Evolutionary conservation across 2,888 invertebrate species (phyloP).

Genomic region (Acleris cristana): DNA sequence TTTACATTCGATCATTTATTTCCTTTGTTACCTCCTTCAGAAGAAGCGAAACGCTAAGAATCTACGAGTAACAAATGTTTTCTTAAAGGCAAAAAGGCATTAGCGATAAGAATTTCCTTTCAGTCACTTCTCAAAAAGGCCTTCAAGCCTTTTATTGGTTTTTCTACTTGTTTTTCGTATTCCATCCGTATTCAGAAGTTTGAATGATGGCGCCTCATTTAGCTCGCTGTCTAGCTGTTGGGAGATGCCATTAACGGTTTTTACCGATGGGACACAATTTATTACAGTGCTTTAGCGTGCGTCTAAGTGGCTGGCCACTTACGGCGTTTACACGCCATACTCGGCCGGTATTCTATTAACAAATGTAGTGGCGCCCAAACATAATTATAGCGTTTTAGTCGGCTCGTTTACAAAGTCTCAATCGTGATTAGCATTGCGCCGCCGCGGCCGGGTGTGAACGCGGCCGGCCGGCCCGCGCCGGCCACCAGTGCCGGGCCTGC

Average conservation of each 20-base stretch:
- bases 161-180: constrained; percentile 38
- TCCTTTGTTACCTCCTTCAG: constrained; percentile 31
- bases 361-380: constrained; percentile 57
- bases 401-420: constrained; percentile 54
- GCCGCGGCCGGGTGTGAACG: constrained; percentile 21
- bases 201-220: constrained; percentile 55
- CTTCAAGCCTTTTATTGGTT: constrained; percentile 39
- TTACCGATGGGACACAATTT: constrained; percentile 63
- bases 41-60: constrained; percentile 31
- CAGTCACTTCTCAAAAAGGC: constrained; percentile 39
- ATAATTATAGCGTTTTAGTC: constrained; percentile 67
- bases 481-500: constrained; percentile 16
- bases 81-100: constrained; percentile 42
- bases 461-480: constrained; percentile 18
- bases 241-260: constrained; percentile 65
- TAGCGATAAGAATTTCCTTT: constrained; percentile 44
- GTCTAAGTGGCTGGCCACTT: constrained; percentile 70
- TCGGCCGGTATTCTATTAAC: constrained; percentile 44
- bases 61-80: constrained; percentile 35
- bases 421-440: constrained; percentile 59
- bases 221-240: constrained; percentile 52
- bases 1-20: constrained; percentile 22
- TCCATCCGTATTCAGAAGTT: constrained; percentile 48
- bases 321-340: constrained; percentile 61
- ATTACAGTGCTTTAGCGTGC: constrained; percentile 60